These are phyloP conservation scores for Pollenia amentaria DNA, from an alignment of 2,888 invertebrate species.

Conservation along the genomic window DNA sequence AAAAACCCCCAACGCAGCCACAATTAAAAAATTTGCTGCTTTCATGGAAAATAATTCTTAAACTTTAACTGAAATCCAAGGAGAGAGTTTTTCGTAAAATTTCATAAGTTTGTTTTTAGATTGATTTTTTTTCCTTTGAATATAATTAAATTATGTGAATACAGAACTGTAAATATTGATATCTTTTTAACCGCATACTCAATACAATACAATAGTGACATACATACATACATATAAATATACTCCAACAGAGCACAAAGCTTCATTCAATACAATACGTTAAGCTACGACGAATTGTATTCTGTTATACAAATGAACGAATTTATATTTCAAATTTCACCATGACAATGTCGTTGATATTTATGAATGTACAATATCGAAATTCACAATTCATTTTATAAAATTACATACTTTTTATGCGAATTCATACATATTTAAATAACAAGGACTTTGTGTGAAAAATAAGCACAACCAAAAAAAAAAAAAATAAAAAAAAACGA, in stretches of 20 bases:
- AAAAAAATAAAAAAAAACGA: not conserved
- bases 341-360: slow-evolving; percentile 40
- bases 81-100: not conserved
- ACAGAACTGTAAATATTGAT: slow-evolving; percentile 65
- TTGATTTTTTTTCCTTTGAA: not conserved
- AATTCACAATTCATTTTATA: not conserved
- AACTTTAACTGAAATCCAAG: not conserved
- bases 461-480: not conserved
- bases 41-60: not conserved
- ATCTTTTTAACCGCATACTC: slow-evolving; percentile 55
- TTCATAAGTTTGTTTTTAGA: not conserved
- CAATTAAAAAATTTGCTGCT: not conserved
- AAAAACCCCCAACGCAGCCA: not conserved
- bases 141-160: slow-evolving; percentile 57
- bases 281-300: not conserved
- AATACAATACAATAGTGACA: slow-evolving; percentile 21
- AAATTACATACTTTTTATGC: not conserved
- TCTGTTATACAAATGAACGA: not conserved
- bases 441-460: not conserved
- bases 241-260: not conserved
- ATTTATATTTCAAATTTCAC: slow-evolving; percentile 25
- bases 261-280: not conserved
- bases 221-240: too few relatives aligned
- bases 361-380: slow-evolving; percentile 21
- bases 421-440: not conserved